Conservation (phyloP, 1,140 invertebrate genomes). For the Forficula auricularia region DNA sequence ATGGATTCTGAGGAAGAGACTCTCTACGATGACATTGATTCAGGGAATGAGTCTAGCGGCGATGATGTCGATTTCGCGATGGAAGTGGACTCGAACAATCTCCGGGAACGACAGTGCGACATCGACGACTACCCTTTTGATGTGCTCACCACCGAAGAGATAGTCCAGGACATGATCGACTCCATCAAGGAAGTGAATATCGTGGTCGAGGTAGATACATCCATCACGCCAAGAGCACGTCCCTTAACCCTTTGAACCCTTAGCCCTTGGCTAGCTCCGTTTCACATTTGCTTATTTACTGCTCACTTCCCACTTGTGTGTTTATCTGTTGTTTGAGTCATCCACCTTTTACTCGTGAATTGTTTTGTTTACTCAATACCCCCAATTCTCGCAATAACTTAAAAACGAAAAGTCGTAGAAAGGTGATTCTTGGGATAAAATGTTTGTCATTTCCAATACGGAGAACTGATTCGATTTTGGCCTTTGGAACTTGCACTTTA, state of each 20-base stretch:
- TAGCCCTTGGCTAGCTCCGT: background rate
- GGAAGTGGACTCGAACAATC: slow-evolving; percentile 66
- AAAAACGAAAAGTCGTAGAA: no score
- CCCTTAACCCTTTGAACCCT: slow-evolving; percentile 10
- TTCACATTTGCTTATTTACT: slow-evolving; percentile 1
- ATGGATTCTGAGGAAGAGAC: slow-evolving; percentile 88
- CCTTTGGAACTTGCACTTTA: no score
- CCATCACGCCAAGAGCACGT: no score
- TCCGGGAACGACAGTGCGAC: slow-evolving; percentile 56
- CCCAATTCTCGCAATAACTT: no score
- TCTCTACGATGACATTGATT: slow-evolving; percentile 69
- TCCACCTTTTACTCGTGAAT: no score
- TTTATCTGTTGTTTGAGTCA: no score
- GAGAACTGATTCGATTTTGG: no score
- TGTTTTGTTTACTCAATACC: no score
- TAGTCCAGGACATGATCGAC: slow-evolving; percentile 92
- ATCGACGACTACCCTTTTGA: slow-evolving; percentile 83
- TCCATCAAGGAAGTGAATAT: slow-evolving; percentile 89
- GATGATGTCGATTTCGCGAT: slow-evolving; percentile 83
- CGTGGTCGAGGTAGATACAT: slow-evolving; percentile 71
- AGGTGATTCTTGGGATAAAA: no score
- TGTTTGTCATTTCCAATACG: no score
- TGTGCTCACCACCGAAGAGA: slow-evolving; percentile 86
- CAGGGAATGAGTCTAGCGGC: slow-evolving; percentile 76
- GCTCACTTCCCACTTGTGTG: no score